Percentiles rank a stretch among this genome's conserved stretches.
Conservation (phyloP, 2,113 vertebrate species). For the Cynopterus brachyotis region DNA sequence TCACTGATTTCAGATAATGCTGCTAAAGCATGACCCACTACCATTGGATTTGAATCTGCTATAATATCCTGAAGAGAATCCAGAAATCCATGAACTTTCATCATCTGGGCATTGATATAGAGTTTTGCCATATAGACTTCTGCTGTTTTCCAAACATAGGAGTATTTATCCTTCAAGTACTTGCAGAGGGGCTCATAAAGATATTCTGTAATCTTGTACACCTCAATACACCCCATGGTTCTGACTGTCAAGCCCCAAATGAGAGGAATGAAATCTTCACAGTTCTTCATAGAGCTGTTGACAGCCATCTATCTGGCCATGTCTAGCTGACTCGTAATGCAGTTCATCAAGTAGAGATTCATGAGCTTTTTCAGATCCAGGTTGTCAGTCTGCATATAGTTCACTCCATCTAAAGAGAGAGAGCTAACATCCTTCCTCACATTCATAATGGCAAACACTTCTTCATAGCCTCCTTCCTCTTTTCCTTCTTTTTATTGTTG, state of each 20-base stretch:
- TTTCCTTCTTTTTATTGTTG: too few species aligned
- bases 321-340: too few species aligned
- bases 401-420: too few species aligned
- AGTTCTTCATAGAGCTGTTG: conserved; percentile 86
- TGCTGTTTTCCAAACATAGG: conserved; percentile 97
- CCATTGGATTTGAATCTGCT: conserved; percentile 99
- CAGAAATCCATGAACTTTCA: conserved; percentile 98
- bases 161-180: conserved; percentile 98
- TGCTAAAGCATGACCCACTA: conserved; percentile 61
- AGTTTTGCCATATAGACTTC: conserved; percentile 98
- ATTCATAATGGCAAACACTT: too few species aligned
- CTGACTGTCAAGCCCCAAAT: conserved; percentile 97
- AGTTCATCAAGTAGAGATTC: too few species aligned
- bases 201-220: conserved; percentile 99
- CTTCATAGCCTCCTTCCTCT: too few species aligned
- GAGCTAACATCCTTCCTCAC: too few species aligned
- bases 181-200: conserved; percentile 97
- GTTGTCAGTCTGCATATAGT: too few species aligned
- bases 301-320: too few species aligned
- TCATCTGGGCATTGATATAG: conserved; percentile 99
- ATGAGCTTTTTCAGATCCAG: too few species aligned
- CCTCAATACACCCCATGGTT: conserved; percentile 98
- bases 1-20: too few species aligned
- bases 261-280: conserved; percentile 98
- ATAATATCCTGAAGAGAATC: conserved; percentile 97